Conservation (phyloP, 2,113 vertebrate genomes). For the Mungos mungo region DNA sequence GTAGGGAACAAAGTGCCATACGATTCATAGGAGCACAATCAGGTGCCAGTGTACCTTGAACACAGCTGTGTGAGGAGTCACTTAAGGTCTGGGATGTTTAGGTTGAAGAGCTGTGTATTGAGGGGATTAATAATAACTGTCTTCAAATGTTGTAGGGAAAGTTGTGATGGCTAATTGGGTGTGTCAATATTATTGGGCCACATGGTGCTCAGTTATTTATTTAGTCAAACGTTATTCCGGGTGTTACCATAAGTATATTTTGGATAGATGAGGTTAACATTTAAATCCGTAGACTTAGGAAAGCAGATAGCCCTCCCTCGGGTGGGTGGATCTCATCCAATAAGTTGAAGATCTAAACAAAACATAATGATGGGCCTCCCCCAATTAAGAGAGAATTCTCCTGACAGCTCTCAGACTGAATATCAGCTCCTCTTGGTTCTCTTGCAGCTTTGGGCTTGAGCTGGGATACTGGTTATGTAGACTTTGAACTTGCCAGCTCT, state of each 20-base stretch:
- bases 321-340: background rate
- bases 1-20: accelerated
- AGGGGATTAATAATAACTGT: background rate
- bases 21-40: background rate
- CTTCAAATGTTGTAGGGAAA: background rate
- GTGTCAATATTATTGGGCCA: background rate
- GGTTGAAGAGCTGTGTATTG: background rate
- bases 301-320: background rate
- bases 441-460: background rate
- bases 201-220: background rate
- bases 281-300: background rate
- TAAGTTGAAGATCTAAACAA: background rate
- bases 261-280: background rate
- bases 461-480: background rate
- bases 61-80: background rate
- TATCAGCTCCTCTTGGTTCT: background rate
- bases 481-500: background rate
- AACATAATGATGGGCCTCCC: background rate
- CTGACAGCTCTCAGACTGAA: background rate
- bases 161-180: background rate
- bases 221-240: background rate
- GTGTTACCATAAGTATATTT: background rate
- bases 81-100: background rate
- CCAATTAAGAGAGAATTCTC: background rate
- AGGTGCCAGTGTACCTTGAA: background rate